Evolutionary conservation across 2,888 invertebrate species (phyloP).

Genomic region (Pammene aurita): DNA sequence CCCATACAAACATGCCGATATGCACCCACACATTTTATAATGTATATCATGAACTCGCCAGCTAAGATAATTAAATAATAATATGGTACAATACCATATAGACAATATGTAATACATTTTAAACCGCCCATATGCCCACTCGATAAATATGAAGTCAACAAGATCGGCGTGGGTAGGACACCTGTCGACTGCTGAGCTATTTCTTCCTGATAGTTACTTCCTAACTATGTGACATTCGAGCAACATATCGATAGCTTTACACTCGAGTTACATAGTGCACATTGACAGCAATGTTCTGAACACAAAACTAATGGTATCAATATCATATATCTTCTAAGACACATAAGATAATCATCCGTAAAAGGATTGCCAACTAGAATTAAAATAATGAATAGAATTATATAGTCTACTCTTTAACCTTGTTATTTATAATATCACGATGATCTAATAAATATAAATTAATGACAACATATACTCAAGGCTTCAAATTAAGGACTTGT

Average conservation of each 20-base stretch:
- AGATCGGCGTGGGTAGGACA: slow-evolving; percentile 25
- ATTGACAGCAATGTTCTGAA: too few relatives aligned
- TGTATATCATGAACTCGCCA: slow-evolving; percentile 17
- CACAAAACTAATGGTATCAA: not conserved
- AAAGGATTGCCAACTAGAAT: not conserved
- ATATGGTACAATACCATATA: slow-evolving; percentile 36
- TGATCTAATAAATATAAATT: slow-evolving; percentile 14
- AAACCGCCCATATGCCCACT: slow-evolving; percentile 36
- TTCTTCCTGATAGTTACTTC: slow-evolving; percentile 31
- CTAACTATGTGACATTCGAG: slow-evolving; percentile 16
- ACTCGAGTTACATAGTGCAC: not conserved
- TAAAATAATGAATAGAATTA: not conserved
- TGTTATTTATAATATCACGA: slow-evolving; percentile 1
- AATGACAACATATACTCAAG: not conserved
- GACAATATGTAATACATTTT: slow-evolving; percentile 26
- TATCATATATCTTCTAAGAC: not conserved
- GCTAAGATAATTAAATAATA: slow-evolving; percentile 25
- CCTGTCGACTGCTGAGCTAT: slow-evolving; percentile 21
- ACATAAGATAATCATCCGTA: not conserved
- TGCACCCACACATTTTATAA: slow-evolving; percentile 7
- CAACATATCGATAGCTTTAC: not conserved
- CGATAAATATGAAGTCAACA: slow-evolving; percentile 28
- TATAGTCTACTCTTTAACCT: not conserved
- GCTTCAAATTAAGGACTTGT: not conserved
- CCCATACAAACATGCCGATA: not conserved